Base-by-base conservation (phyloP, 1,140 invertebrate species). In the Psilanteris sp. region DNA sequence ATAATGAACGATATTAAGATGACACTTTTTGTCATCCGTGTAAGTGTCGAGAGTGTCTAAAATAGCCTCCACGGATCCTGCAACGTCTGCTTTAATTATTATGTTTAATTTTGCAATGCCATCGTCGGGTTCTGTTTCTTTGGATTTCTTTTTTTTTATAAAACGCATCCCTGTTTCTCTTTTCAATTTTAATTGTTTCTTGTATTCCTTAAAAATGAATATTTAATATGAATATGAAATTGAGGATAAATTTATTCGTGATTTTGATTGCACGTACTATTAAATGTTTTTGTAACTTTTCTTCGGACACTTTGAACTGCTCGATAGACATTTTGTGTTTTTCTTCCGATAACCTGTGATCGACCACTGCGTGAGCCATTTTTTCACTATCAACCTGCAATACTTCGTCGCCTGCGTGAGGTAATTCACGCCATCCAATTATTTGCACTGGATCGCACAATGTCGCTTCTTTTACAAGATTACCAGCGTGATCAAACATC, bases 41-140 rank as follows among this genome's bases (percentile, higher is more conserved):
- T 99, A 99, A 0, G 96, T 96, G 43, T 96, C 94, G 14, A 99
- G 83, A 16, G 96, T 93, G 86, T 98, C 94, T 27, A 98, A 86
- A 71, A 99, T 96, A 0, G 98, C 97, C 88, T 99, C 97, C 4
- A 98, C 91, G 5, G 96, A 97, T 0, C 96, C 95, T 85, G 94
- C 92, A 1, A 97, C 95, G 87, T 98, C 96, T 16, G 91, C 90
- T 85, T 93, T 93, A 8, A 93, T 55, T 10, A 93, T 87, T n/a
- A 93, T 52, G 80, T 90, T 91, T 7, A 93, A 74, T 48, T 83
- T 83, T 1, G 90, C 89, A 5, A 79, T 78, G 4, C 77, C 82
- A 59, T 90, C 87, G 39, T 88, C 81, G 7, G 81, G 81, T 14
- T 83, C 79, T 26, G 88, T 86, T 89, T 92, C 90, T 20, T 92